phyloP scores from a whole-genome alignment of 1,140 invertebrate species.

The Apolygus lucorum region DNA sequence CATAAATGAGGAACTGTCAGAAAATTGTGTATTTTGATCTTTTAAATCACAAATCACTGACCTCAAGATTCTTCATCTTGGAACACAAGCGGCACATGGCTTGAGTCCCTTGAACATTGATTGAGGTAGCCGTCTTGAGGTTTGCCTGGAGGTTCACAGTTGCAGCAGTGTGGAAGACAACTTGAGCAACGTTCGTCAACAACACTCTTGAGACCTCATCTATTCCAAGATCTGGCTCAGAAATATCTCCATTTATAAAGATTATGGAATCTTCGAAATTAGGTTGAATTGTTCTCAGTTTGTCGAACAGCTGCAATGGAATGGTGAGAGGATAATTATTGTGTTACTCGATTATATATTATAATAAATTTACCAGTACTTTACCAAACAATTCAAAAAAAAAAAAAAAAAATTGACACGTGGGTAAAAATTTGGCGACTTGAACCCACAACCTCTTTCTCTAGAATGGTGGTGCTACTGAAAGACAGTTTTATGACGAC shows the following conservation, averaged over 20 bases:
- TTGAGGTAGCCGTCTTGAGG: constrained; percentile 58
- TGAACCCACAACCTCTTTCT: too few relatives aligned
- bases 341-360: too few relatives aligned
- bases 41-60: constrained; percentile 37
- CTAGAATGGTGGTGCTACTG: too few relatives aligned
- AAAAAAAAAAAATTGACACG: too few relatives aligned
- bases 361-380: too few relatives aligned
- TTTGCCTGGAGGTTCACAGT: constrained; percentile 73
- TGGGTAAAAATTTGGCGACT: too few relatives aligned
- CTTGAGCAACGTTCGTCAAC: constrained; percentile 34
- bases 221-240: constrained; percentile 43
- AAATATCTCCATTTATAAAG: constrained; percentile 45
- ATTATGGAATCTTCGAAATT: background rate
- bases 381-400: too few relatives aligned
- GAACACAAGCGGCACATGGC: constrained; percentile 62
- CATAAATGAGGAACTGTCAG: too few relatives aligned
- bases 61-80: constrained; percentile 61
- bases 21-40: too few relatives aligned
- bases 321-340: too few relatives aligned
- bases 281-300: background rate
- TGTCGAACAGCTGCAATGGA: background rate
- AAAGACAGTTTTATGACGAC: too few relatives aligned
- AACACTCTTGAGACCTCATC: constrained; percentile 39
- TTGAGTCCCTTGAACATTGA: constrained; percentile 68
- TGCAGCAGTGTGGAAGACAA: constrained; percentile 52